phyloP scores from a whole-genome alignment of 2,888 invertebrate genomes.

The Drosophila macrospina region DNA sequence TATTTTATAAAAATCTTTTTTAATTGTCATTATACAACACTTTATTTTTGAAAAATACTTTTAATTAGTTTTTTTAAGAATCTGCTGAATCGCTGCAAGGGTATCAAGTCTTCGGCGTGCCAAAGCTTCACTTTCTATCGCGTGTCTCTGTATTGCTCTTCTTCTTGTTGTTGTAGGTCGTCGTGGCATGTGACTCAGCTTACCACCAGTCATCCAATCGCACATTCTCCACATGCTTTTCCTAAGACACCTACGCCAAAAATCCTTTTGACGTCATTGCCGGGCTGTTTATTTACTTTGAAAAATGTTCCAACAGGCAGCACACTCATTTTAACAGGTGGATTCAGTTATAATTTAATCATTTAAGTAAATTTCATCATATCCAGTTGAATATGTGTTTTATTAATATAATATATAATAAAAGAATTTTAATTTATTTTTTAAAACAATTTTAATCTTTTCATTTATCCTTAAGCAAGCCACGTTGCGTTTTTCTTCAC shows the following conservation, averaged over 20 bases:
- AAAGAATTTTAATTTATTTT: too few species aligned
- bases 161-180: conserved; percentile 20
- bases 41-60: too few species aligned
- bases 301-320: background rate
- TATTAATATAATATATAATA: background rate
- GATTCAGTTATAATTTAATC: background rate
- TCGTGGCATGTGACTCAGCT: conserved; percentile 58
- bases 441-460: too few species aligned
- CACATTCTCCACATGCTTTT: conserved; percentile 57
- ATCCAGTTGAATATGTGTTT: background rate
- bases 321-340: conserved; percentile 13
- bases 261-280: conserved; percentile 75
- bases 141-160: background rate
- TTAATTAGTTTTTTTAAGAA: too few species aligned
- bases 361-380: background rate
- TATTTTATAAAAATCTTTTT: too few species aligned
- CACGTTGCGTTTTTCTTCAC: too few species aligned
- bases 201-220: conserved; percentile 32
- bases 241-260: conserved; percentile 63
- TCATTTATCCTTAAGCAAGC: too few species aligned
- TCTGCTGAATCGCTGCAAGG: too few species aligned
- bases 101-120: background rate
- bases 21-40: too few species aligned
- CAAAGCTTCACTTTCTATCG: too few species aligned
- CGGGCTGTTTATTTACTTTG: conserved; percentile 23